These are phyloP conservation scores for Circaetus gallicus DNA, from an alignment of 2,113 vertebrate species.

Conservation along the genomic window DNA sequence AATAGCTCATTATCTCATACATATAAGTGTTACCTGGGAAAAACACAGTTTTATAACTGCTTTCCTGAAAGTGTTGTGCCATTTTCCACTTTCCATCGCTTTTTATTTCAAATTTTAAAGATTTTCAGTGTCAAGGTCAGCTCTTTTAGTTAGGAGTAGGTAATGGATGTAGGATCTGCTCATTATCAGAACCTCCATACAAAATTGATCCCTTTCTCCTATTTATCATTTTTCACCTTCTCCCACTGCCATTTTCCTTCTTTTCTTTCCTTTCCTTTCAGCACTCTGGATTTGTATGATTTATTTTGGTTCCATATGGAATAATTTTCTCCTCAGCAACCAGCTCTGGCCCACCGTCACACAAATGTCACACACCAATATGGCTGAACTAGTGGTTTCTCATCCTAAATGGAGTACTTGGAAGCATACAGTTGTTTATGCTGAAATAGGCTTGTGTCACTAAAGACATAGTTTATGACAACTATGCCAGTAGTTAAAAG, in stretches of 20 bases:
- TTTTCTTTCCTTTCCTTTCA: not conserved
- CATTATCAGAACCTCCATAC: not conserved
- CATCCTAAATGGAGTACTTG: not conserved
- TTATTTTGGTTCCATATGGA: not conserved
- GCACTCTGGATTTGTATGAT: not conserved
- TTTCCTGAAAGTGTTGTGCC: not conserved
- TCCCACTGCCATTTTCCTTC: not conserved
- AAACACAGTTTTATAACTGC: not conserved
- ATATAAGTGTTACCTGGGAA: not conserved
- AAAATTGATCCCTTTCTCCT: not conserved
- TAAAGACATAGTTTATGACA: not conserved
- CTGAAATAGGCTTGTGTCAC: not conserved
- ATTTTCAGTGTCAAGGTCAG: not conserved
- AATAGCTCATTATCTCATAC: not conserved
- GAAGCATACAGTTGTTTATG: not conserved
- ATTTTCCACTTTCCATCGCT: not conserved
- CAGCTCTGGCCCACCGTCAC: not conserved
- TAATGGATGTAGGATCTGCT: not conserved
- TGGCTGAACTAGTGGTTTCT: not conserved
- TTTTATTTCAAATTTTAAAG: not conserved
- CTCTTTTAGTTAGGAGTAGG: not conserved
- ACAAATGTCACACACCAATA: not conserved
- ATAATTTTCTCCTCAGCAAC: not conserved
- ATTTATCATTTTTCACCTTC: not conserved
- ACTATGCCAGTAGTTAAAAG: not conserved